Conservation (phyloP, 2,797 vertebrate species). For the Anguilla marmorata region DNA sequence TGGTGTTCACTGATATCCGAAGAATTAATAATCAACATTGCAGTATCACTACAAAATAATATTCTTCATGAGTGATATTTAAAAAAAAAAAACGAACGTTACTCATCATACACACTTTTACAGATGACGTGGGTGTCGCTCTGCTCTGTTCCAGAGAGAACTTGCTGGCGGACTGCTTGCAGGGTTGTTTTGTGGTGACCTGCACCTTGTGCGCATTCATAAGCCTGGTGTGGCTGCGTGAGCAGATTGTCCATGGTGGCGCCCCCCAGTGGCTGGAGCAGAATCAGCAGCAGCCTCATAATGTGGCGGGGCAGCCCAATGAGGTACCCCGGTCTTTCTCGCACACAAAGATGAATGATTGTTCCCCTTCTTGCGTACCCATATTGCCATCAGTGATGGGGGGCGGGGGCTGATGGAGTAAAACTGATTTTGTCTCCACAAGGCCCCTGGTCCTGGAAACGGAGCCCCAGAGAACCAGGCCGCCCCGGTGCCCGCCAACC, state of each 20-base stretch:
- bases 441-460: constrained; percentile 85
- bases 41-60: too few relatives aligned
- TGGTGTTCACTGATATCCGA: not conserved
- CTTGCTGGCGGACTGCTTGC: constrained; percentile 95
- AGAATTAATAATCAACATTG: not conserved
- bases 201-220: constrained; percentile 98
- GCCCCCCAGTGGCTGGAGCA: constrained; percentile 97
- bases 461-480: constrained; percentile 80
- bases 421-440: constrained; percentile 7
- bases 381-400: not conserved
- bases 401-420: not conserved
- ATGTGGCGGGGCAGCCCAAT: constrained; percentile 82
- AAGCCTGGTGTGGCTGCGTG: constrained; percentile 96
- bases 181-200: constrained; percentile 97
- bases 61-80: not conserved
- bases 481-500: constrained; percentile 79
- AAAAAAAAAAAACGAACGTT: not conserved
- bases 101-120: not conserved
- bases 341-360: not conserved
- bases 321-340: constrained; percentile 72
- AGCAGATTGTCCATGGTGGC: constrained; percentile 96
- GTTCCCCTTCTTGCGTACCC: not conserved
- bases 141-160: constrained; percentile 79
- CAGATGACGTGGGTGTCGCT: not conserved
- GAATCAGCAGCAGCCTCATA: constrained; percentile 83